Conservation (phyloP, 2,113 vertebrate genomes). For the Corythornis vintsioides region DNA sequence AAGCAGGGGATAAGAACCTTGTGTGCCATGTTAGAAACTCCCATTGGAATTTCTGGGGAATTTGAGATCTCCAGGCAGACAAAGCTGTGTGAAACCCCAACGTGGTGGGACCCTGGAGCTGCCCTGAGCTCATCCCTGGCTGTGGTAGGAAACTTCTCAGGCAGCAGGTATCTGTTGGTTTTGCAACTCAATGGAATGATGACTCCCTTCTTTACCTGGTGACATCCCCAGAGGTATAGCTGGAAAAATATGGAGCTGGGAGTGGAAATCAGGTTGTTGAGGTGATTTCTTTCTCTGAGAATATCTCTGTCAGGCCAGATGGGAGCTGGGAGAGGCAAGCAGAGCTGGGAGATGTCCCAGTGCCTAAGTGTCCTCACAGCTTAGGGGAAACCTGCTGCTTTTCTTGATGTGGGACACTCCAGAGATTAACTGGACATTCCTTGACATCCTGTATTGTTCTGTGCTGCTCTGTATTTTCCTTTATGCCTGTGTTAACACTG, state of each 20-base stretch:
- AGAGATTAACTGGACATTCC: not conserved
- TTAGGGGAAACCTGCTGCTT: not conserved
- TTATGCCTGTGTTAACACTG: not conserved
- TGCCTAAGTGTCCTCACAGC: not conserved
- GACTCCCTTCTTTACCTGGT: not conserved
- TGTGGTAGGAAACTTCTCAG: not conserved
- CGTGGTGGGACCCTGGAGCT: not conserved
- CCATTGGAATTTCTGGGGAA: not conserved
- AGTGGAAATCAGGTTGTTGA: not conserved
- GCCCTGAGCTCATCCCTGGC: not conserved
- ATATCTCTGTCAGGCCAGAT: not conserved
- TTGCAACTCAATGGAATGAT: not conserved
- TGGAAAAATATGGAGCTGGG: not conserved
- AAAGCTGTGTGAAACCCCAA: not conserved
- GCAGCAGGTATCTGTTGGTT: accelerated
- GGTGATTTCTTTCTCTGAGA: not conserved
- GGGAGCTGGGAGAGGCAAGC: not conserved
- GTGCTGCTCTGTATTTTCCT: not conserved
- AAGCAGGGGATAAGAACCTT: not conserved
- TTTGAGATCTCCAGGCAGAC: not conserved
- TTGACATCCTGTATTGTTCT: not conserved
- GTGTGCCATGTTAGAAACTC: not conserved
- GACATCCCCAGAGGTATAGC: not conserved
- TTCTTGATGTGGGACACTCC: not conserved
- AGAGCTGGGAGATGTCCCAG: not conserved